Base-by-base conservation (phyloP, 2,797 vertebrate species). In the Muscicapa striata region DNA sequence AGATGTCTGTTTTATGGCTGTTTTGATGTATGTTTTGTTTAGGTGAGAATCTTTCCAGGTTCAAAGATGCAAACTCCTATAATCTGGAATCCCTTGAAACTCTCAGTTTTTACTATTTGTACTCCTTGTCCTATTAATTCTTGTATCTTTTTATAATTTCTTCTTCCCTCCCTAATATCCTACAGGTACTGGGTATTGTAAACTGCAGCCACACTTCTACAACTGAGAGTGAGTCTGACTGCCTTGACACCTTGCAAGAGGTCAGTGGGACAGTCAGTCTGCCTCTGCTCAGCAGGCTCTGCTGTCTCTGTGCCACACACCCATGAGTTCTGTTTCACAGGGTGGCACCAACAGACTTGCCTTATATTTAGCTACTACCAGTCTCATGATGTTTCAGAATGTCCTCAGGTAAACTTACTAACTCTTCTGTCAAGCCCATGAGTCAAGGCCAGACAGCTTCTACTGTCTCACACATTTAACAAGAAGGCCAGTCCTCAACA, bases 381-480 rank as follows among this genome's bases (percentile, higher is more conserved):
- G 41, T 49, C 73, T 92, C 87, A 91, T 36, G 79, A 69, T 94
- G 84, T 85, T 92, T 95, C 84, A 83, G 63, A 92, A 93, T 89
- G 73, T 92, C 95, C 89, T 81, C 68, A 92, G 92, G 93, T 87
- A 93, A 91, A 85, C 59, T 93, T 93, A 91, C 64, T 94, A 92
- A 95, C 64, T 94, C 40, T 21, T 75, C 75, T 91, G 90, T 87
- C 89, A 92, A 95, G 69, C 34, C 41, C 41, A 75, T 91, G 84
- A 94, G 87, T 96, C 90, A 95, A 80, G 40, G 40, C 13, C 72
- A 93, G 68, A 83, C 75, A 58, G 43, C 87, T 92, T 87, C 75
- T 87, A 14, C 46, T 84, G 36, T 78, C 69, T 80, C 89, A 85
- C 29, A 40, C 0, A 0, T 73, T 49, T 29, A 63, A 81, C 46